These are phyloP conservation scores for Paramacrobiotus metropolitanus DNA, from an alignment of 1,140 invertebrate species.

Conservation along the genomic window DNA sequence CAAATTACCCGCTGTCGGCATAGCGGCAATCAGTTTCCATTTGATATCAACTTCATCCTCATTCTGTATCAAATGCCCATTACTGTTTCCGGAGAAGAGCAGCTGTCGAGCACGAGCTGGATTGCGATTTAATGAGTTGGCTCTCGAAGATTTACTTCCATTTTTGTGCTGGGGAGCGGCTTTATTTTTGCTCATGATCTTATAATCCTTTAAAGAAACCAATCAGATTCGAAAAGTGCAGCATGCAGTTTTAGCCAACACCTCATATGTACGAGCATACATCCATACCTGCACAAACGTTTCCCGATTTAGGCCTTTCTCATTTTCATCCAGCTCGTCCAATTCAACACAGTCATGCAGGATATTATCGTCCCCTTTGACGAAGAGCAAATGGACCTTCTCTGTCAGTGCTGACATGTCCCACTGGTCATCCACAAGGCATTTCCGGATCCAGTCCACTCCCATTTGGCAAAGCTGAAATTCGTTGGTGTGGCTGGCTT, in stretches of 20 bases:
- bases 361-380: conserved; percentile 40
- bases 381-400: conserved; percentile 45
- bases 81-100: conserved; percentile 8
- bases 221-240: conserved; percentile 4
- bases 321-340: conserved; percentile 23
- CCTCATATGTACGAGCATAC: no score
- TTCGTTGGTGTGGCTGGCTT: conserved; percentile 30
- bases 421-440: conserved; percentile 26
- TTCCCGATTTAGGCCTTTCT: neutral
- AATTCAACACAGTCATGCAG: conserved; percentile 53
- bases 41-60: conserved; percentile 34
- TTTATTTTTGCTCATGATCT: conserved; percentile 11
- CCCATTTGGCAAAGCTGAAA: conserved; percentile 34
- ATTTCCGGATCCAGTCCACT: conserved; percentile 38
- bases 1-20: conserved; percentile 28
- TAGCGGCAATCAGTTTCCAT: conserved; percentile 37
- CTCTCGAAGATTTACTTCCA: conserved; percentile 18
- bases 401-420: conserved; percentile 28
- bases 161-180: conserved; percentile 12
- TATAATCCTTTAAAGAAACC: conserved; percentile 9
- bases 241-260: no score
- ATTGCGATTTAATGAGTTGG: conserved; percentile 34
- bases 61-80: conserved; percentile 15
- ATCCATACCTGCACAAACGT: conserved; percentile 9
- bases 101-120: conserved; percentile 26